Conservation (phyloP, 2,113 vertebrate genomes). For the Uria aalge region DNA sequence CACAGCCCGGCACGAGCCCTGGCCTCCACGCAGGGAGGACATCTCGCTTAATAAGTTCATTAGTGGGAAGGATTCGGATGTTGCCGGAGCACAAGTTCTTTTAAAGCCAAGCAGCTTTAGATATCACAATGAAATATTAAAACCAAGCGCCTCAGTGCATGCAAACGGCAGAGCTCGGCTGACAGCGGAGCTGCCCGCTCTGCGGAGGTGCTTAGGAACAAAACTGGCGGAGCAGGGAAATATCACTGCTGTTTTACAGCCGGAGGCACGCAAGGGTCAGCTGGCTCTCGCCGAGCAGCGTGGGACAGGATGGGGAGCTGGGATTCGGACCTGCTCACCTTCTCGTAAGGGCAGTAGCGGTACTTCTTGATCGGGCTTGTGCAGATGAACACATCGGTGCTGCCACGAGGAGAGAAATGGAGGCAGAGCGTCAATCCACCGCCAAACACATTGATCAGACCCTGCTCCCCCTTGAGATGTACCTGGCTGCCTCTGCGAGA, state of each 20-base stretch:
- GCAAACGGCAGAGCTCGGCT: neutral
- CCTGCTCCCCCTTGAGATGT: neutral
- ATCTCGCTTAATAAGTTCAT: neutral
- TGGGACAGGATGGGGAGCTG: neutral
- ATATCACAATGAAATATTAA: neutral
- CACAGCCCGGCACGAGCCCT: neutral
- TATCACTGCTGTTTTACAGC: neutral
- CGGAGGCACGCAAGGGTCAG: neutral
- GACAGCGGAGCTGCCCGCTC: accelerated
- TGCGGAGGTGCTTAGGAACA: neutral
- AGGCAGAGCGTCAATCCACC: neutral
- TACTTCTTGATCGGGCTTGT: slow-evolving; percentile 93
- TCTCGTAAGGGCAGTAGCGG: slow-evolving; percentile 89
- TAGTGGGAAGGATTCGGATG: neutral
- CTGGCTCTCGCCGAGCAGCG: neutral
- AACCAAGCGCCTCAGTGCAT: neutral
- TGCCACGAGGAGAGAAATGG: slow-evolving; percentile 46
- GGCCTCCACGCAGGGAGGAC: neutral
- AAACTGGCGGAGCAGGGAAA: neutral
- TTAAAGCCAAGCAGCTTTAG: neutral
- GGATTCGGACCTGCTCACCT: slow-evolving; percentile 75
- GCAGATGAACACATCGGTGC: slow-evolving; percentile 96
- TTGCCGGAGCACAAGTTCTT: neutral
- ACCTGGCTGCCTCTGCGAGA: neutral
- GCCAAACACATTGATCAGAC: neutral